Base-by-base conservation (phyloP, 2,797 vertebrate species). In the Podargus strigoides region DNA sequence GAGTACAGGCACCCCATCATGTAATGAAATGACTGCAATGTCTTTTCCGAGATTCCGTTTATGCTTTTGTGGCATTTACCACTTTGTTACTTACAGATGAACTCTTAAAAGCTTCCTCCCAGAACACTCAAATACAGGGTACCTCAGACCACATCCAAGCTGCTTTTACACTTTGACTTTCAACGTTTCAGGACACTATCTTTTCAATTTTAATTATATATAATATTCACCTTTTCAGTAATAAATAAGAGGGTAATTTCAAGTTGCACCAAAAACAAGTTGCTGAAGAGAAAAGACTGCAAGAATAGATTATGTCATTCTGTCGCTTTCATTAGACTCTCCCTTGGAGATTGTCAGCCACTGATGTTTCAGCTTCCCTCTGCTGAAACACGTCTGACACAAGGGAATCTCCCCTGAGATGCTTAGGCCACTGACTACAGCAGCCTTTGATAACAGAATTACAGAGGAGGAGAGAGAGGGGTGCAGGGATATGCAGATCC, bases 201-300 rank as follows among this genome's bases (percentile, higher is more conserved):
- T 80, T 72, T 77, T 32, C 39, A 39, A 76, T 86, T 96, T 82
- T 66, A 88, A 82, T 88, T 79, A 76, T 39, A 79, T 36, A 66
- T 69, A 73, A 88, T 30, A 84, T 62, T 76, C 90, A 76, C 37
- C 64, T 86, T 93, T 91, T 27, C 55, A 69, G 75, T 62, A 81
- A 94, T 91, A 94, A 96, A 94, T 91, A 89, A 91, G 82, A 89
- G 62, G 77, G 88, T 58, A 73, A 87, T 90, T 97, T 96, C 73
- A 89, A 87, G 58, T 56, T 94, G 73, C 90, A 86, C 23, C 59
- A 75, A 95, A 90, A 92, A 90, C 2, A 4, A n/a, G n/a, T n/a
- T n/a, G n/a, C 47, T 44, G 39, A 74, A 93, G 55, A 93, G 86
- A 36, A 93, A 55, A 84, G 58, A 75, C 91, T 64, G 46, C 37